Base-by-base conservation (phyloP, 2,888 invertebrate species). In the Apamea anceps region DNA sequence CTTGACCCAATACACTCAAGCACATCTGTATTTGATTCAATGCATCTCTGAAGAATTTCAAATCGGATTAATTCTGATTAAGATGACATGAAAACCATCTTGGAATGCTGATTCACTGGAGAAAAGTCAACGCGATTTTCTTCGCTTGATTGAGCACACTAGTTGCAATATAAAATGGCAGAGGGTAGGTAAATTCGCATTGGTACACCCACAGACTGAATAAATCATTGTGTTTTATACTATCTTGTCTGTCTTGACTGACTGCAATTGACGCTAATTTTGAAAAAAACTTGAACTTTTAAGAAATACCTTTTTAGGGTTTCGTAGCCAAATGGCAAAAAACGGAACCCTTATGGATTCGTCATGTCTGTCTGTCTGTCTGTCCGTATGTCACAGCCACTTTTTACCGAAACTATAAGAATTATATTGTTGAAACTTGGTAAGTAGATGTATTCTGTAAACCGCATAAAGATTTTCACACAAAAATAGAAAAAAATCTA, bases 31-130 rank as follows among this genome's bases (percentile, higher is more conserved):
- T 75, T 75, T 72, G 48, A 84, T 63, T 72, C 67, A 63, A 51
- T 51, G 74, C 72, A 66, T 51, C 48, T 18, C 54, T 21, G 71
- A 74, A 45, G 28, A n/a, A 48, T 62, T 63, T 72, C 51, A 7
- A 32, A 37, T 60, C 15, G 25, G 51, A 70, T 72, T 63, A 42
- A 66, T 62, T 84, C 51, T 72, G 60, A 79, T 78, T 84, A 79
- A 32, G 62, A 79, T 67, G 73, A 18, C 54, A 51, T 63, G 84
- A 57, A 71, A 66, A 66, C 51, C 48, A 48, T 62, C n/a, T 74
- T 57, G 4, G 57, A 48, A 79, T 72, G 57, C 42, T 1, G 62
- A 62, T 71, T 84, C 54, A 60, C 71, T 71, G 15, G 48, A 48
- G 70, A 25, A 66, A 67, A 48, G 66, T 79, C 72, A 37, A 63